These are phyloP conservation scores for Regulus satrapa DNA, from an alignment of 2,113 vertebrate genomes.

Conservation along the genomic window DNA sequence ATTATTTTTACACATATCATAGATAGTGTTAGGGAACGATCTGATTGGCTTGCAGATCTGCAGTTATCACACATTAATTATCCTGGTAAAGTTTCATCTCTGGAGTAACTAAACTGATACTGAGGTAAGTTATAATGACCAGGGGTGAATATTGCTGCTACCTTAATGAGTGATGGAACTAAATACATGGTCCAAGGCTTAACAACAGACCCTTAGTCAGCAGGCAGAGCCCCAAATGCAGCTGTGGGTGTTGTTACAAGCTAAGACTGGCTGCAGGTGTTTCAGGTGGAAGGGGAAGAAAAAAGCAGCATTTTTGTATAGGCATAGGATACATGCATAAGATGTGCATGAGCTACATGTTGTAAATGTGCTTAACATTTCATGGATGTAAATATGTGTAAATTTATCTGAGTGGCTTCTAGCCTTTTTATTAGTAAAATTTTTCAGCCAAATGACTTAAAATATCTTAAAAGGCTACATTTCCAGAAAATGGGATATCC, in stretches of 20 bases:
- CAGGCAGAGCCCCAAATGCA: background rate
- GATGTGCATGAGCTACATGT: background rate
- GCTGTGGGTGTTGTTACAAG: background rate
- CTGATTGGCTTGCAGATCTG: background rate
- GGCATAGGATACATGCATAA: background rate
- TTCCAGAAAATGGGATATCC: background rate
- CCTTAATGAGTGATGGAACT: background rate
- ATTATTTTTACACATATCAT: background rate
- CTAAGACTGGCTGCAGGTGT: background rate
- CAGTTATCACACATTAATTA: background rate
- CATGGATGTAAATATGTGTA: background rate
- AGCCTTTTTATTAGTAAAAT: background rate
- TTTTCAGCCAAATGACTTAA: background rate
- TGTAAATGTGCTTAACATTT: background rate
- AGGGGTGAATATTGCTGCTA: background rate
- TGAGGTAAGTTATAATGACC: background rate
- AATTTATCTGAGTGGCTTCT: background rate
- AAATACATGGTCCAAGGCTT: background rate
- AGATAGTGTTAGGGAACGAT: background rate
- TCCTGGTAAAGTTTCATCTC: background rate
- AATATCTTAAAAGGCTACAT: background rate
- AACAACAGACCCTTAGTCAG: background rate
- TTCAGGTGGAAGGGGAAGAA: background rate
- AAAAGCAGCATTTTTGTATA: background rate
- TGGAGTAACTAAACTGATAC: background rate